Evolutionary conservation across 1,140 invertebrate species (phyloP).

Genomic region (Plectrocnemia conspersa): DNA sequence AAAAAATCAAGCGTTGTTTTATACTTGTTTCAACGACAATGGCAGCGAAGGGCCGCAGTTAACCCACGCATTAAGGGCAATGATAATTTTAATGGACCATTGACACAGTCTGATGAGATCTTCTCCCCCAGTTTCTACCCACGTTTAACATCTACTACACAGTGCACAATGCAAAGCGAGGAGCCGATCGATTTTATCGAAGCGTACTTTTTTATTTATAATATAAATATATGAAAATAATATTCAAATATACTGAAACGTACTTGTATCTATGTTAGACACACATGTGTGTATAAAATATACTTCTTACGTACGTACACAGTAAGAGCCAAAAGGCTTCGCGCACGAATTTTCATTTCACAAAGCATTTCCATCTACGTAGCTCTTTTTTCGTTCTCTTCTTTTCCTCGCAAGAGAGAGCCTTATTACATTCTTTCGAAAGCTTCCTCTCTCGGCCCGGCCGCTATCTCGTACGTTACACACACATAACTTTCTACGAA

Average conservation of each 20-base stretch:
- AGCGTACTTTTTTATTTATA: no score
- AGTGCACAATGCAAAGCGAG: no score
- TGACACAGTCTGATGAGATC: constrained; percentile 8
- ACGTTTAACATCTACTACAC: not conserved
- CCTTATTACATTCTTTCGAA: constrained; percentile 24
- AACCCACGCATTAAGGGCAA: constrained; percentile 16
- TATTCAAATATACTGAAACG: no score
- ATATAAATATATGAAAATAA: no score
- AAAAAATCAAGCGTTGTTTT: no score
- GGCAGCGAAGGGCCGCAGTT: not conserved
- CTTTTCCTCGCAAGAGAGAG: constrained; percentile 21
- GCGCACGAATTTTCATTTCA: constrained; percentile 25
- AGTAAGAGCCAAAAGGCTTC: constrained; percentile 4
- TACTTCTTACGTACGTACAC: no score
- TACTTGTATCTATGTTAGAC: no score
- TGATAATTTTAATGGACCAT: constrained; percentile 23
- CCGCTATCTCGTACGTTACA: constrained; percentile 21
- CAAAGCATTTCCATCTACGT: constrained; percentile 23
- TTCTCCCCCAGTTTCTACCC: not conserved
- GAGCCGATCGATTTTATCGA: no score
- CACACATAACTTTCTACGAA: constrained; percentile 34
- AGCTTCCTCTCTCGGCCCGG: constrained; percentile 17
- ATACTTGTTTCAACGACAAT: no score
- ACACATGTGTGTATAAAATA: no score
- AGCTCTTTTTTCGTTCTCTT: not conserved